These are phyloP conservation scores for Eupithecia exiguata DNA, from an alignment of 2,888 invertebrate genomes.

Conservation along the genomic window DNA sequence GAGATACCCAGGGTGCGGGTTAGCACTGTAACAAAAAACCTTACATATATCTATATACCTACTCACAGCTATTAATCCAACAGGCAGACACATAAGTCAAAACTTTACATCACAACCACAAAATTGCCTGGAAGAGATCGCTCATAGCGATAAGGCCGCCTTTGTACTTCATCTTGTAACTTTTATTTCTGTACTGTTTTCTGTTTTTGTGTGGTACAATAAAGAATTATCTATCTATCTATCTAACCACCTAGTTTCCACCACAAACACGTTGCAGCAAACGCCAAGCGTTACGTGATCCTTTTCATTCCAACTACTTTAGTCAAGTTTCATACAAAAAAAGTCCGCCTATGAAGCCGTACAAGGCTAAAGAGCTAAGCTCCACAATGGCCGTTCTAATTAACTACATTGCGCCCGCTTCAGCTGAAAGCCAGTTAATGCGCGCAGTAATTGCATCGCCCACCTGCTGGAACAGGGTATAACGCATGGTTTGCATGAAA, in stretches of 20 bases:
- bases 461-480: background rate
- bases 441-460: constrained; percentile 13
- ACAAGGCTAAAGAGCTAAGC: constrained; percentile 10
- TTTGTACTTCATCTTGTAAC: too few species aligned
- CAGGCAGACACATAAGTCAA: too few species aligned
- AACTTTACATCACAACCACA: too few species aligned
- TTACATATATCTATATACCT: too few species aligned
- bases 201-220: too few species aligned
- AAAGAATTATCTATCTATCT: too few species aligned
- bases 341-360: background rate
- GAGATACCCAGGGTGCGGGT: too few species aligned
- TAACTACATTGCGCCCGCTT: constrained; percentile 13
- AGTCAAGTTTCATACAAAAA: constrained; percentile 3
- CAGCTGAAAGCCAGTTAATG: constrained; percentile 16
- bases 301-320: background rate
- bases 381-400: constrained; percentile 16
- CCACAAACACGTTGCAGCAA: background rate
- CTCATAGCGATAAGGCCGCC: too few species aligned
- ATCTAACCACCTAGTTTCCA: background rate
- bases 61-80: too few species aligned
- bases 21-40: too few species aligned
- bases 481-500: background rate
- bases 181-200: too few species aligned
- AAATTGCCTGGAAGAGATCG: too few species aligned
- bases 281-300: background rate